Base-by-base conservation (phyloP, 2,113 vertebrate genomes). In the Balaeniceps rex region DNA sequence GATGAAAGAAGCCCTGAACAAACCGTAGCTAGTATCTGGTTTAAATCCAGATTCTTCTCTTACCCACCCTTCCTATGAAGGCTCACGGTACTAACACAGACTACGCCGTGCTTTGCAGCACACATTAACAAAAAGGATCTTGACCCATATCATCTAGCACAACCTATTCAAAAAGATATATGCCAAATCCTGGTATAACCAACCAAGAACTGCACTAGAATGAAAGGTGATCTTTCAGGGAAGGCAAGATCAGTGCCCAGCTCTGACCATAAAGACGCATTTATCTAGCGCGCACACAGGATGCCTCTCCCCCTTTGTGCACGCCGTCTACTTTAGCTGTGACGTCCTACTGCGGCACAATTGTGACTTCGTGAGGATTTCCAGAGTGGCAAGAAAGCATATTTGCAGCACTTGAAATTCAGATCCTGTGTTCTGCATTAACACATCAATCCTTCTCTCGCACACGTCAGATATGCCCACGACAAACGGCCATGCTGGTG, bases 81-180 rank as follows among this genome's bases (percentile, higher is more conserved):
- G 0, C 18, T 4, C 19, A 16, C 0, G 4, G 29, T 21, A 29
- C 58, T 38, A 66, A 34, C 21, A 15, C 42, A 74, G 52, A 12
- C 17, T 21, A 12, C 1, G 3, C 65, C 36, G 29, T 10, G 26
- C 38, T n/a, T 23, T 22, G n/a, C 38, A 40, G 31, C 6, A 47
- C 42, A 57, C 10, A 4, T 23, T 15, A 31, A 34, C 26, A 44
- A 14, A 49, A 26, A 40, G 16, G 29, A 69, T 34, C 85, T 33
- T 40, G 47, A 40, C 25, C 47, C 42, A 2, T 6, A 44, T 12
- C 26, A 31, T 12, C 34, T 7, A 44, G 36, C 23, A 42, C 40
- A 51, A 55, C 31, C 19, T 13, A 11, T 6, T 33, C 58, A 44
- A 28, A 60, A 34, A 71, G 21, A 36, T 17, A 6, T 4, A 21